Percentiles rank a stretch among this genome's conserved stretches.
Conservation (phyloP, 2,797 vertebrate species). For the Catostomus latipinnis region DNA sequence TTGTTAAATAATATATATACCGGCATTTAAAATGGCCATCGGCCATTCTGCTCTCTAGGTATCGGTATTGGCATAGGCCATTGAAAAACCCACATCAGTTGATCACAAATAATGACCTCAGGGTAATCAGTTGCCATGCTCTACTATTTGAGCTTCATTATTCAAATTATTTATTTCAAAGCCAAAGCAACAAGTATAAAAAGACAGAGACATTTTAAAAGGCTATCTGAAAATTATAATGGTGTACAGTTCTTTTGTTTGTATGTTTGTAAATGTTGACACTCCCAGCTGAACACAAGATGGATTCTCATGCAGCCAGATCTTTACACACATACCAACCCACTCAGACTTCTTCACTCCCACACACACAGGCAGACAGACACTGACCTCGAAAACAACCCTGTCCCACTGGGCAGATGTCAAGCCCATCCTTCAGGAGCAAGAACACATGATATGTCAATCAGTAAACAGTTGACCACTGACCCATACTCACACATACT, state of each 20-base stretch:
- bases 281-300: neutral
- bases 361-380: neutral
- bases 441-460: conserved; percentile 48
- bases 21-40: no score
- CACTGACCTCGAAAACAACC: conserved; percentile 33
- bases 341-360: no score
- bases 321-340: conserved; percentile 45
- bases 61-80: no score
- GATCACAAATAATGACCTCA: no score
- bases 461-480: conserved; percentile 19
- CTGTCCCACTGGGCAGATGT: conserved; percentile 37
- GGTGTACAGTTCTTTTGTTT: neutral
- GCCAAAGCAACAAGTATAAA: neutral
- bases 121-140: no score
- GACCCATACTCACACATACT: conserved; percentile 43
- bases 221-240: neutral
- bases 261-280: neutral
- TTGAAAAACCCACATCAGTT: no score
- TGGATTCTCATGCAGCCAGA: neutral
- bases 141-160: no score
- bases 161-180: neutral
- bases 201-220: neutral
- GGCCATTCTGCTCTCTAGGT: no score
- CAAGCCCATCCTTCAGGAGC: conserved; percentile 46
- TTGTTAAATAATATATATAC: no score